These are phyloP conservation scores for Sialia sialis DNA, from an alignment of 2,113 vertebrate genomes.

Conservation along the genomic window DNA sequence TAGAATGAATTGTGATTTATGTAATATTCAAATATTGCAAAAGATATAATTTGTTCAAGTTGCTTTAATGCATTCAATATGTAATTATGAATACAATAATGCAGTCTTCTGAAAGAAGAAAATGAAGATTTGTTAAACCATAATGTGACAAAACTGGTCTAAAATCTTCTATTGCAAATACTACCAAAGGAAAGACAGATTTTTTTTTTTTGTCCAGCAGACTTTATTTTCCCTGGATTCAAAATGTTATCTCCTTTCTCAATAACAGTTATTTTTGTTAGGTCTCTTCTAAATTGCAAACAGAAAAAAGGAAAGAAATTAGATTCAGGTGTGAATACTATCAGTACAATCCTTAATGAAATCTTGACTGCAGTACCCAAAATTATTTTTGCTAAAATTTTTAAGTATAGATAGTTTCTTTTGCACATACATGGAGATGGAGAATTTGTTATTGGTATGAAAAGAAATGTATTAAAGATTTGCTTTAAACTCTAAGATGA, in stretches of 20 bases:
- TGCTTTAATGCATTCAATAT: background rate
- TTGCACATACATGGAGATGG: rapidly evolving
- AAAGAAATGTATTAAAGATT: background rate
- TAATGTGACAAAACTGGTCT: rapidly evolving
- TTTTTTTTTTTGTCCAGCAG: too few relatives aligned
- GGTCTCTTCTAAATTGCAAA: background rate
- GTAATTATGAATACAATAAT: background rate
- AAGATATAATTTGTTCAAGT: background rate
- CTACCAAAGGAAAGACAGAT: background rate
- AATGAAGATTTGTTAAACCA: background rate
- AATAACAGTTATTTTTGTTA: background rate
- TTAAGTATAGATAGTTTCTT: background rate
- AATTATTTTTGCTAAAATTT: background rate
- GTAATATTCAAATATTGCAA: background rate
- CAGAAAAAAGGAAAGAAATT: background rate
- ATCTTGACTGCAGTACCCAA: background rate
- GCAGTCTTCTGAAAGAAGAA: background rate
- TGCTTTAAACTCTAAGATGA: background rate
- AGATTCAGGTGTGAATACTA: background rate
- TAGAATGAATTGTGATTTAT: background rate
- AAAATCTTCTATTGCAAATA: background rate
- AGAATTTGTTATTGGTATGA: background rate
- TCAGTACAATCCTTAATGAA: background rate
- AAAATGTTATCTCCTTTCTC: background rate
- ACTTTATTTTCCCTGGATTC: background rate